Base-by-base conservation (phyloP, 2,888 invertebrate genomes). In the Ephialtes manifestator region DNA sequence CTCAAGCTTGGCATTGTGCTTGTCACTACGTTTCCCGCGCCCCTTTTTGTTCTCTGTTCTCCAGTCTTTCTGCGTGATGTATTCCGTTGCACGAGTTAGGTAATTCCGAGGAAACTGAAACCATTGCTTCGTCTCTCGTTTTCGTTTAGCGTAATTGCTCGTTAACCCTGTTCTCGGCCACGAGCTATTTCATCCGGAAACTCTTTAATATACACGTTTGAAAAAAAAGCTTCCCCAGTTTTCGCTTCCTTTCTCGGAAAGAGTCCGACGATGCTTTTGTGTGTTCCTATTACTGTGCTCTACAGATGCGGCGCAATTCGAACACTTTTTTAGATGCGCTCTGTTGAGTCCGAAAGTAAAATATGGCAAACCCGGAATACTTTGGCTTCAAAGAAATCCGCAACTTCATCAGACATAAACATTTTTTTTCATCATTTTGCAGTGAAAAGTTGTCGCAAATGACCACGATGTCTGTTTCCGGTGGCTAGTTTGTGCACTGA, bases 101-200 rank as follows among this genome's bases (percentile, higher is more conserved):
- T 63, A 46, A 65, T 75, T 75, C 48, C 68, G 60, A 35, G 68
- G 51, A 63, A 74, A 68, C 48, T 55, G 70, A 20, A 71, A 13
- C 65, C 63, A 71, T 75, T 31, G 53, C 39, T 65, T 80, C 48
- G 53, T 55, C 60, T 48, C 55, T 70, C 63, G 55, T 24, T 60
- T 43, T 75, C 70, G 48, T 67, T 70, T 55, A 51, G 8, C 35
- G 53, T 35, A 83, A 80, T 83, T 75, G 75, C 75, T 83, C 71
- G 75, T 75, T 75, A 80, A 76, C 79, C 75, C 63, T 71, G 35
- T 78, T 68, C 55, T 4, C 53, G 18, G 53, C 39, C 51, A 43
- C 48, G 60, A 39, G 60, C 60, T 55, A 63, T 60, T 76, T 53
- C 75, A 55, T 43, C 24, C 63, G 24, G 39, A 55, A 80, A 55